Evolutionary conservation across 2,888 invertebrate genomes (phyloP).

Genomic region (Heteromurus nitidus): DNA sequence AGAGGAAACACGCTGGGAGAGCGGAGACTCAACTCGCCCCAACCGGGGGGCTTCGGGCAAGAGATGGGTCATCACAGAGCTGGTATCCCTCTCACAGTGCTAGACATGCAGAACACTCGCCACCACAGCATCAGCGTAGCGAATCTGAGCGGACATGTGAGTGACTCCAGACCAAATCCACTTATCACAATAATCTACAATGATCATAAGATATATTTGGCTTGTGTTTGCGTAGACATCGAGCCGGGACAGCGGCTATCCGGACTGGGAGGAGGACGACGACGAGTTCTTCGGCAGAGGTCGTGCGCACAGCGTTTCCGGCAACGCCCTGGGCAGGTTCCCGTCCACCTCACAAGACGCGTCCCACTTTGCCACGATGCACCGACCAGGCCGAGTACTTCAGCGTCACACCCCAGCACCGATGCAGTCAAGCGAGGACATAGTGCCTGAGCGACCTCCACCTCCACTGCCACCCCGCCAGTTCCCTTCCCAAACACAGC

Average conservation of each 20-base stretch:
- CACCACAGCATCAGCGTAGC: conserved; percentile 69
- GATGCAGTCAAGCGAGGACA: not conserved
- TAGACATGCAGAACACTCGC: conserved; percentile 71
- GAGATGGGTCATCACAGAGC: conserved; percentile 8
- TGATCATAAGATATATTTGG: not conserved
- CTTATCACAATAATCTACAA: not conserved
- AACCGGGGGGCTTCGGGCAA: conserved; percentile 39
- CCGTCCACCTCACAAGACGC: conserved; percentile 68
- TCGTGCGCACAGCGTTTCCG: conserved; percentile 76
- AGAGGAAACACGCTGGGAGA: conserved; percentile 50
- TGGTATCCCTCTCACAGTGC: conserved; percentile 70
- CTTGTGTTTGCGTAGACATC: too few relatives aligned
- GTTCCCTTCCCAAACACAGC: conserved; percentile 54
- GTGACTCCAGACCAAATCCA: not conserved
- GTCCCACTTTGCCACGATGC: conserved; percentile 72
- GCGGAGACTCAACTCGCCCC: conserved; percentile 63
- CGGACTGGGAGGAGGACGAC: conserved; percentile 76
- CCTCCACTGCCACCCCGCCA: conserved; percentile 70
- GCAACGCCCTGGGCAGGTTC: conserved; percentile 68
- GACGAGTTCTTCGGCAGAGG: conserved; percentile 73
- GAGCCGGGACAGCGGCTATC: conserved; percentile 76
- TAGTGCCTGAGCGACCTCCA: conserved; percentile 68
- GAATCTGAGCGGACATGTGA: conserved; percentile 67
- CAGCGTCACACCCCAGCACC: conserved; percentile 17
- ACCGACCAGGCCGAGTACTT: conserved; percentile 57